A percentile compares a stretch with the other conserved stretches of the same genome.
These are phyloP conservation scores for Hypsibius dujardini DNA, from an alignment of 1,140 invertebrate species.

Conservation along the genomic window DNA sequence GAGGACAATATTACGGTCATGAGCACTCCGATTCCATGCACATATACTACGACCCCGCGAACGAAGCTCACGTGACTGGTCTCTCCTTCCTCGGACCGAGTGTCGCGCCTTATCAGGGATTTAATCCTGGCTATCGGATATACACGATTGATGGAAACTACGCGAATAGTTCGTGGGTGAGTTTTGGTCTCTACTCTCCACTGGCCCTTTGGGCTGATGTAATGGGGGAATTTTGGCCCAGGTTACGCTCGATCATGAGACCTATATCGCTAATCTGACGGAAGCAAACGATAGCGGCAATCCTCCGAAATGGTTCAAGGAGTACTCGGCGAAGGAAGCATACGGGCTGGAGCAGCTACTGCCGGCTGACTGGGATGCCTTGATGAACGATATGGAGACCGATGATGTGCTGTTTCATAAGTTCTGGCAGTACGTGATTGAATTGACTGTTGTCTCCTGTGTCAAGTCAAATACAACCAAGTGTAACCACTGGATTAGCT, in stretches of 20 bases:
- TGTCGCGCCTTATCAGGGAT: conserved; percentile 66
- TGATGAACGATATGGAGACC: conserved; percentile 60
- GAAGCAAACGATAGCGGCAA: conserved; percentile 45
- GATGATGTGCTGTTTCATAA: conserved; percentile 66
- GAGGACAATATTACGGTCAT: conserved; percentile 73
- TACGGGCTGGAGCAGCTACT: conserved; percentile 60
- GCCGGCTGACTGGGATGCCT: conserved; percentile 64
- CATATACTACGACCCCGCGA: conserved; percentile 65
- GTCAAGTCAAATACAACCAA: not conserved
- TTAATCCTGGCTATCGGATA: conserved; percentile 86
- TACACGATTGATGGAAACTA: conserved; percentile 89
- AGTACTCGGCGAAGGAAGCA: conserved; percentile 61
- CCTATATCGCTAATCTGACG: conserved; percentile 61
- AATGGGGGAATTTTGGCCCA: conserved; percentile 33
- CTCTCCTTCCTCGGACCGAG: conserved; percentile 79
- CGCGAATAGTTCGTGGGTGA: conserved; percentile 55
- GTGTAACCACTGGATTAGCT: too few species aligned
- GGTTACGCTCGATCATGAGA: conserved; percentile 69
- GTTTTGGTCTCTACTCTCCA: conserved; percentile 21
- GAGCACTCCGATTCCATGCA: conserved; percentile 87
- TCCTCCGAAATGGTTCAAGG: conserved; percentile 69
- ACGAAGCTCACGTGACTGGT: conserved; percentile 53
- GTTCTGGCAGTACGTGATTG: conserved; percentile 59
- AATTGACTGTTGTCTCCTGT: conserved; percentile 25
- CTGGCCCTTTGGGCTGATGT: not conserved